Base-by-base conservation (phyloP, 2,888 invertebrate genomes). In the Lymantria monacha region DNA sequence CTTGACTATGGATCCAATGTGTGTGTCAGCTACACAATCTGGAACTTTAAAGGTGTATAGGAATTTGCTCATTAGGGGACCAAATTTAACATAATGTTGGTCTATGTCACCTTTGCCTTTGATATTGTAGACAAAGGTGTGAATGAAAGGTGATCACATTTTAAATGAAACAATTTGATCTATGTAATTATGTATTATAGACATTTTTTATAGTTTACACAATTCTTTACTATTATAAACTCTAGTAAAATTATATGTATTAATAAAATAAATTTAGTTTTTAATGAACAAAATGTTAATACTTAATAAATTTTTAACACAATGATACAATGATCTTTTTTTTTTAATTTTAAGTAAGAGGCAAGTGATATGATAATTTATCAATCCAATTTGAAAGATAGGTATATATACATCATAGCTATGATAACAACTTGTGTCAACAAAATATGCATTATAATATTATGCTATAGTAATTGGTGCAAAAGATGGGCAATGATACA, bases 331-430 rank as follows among this genome's bases (percentile, higher is more conserved):
- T 81, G 81, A 72, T 79, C n/a, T n/a, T n/a, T 82, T 81, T 37
- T 22, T 22, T 22, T 22, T 22, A 22, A 22, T 42, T 44, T 84
- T 76, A 72, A 83, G 89, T 81, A 91, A 89, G 83, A 90, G 91
- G 91, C 88, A 85, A 92, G 92, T 93, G 93, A 93, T 93, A 93
- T 93, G 93, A 93, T 87, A 79, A 70, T 81, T 70, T 61, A 72
- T 68, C 61, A 71, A 74, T 73, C 63, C 66, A 66, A 67, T 70
- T 73, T 69, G 10, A 60, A 70, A 70, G 59, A 70, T 44, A 70
- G 60, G 68, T 66, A 69, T 76, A 76, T 76, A 75, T 78, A 79
- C 77, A 78, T 71, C 76, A 70, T 68, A 69, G 71, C 66, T 75
- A 72, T 74, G 71, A 76, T 72, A 78, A 73, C 69, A 63, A 66